Conservation (phyloP, 2,888 invertebrate species). For the Ophion ellenae region DNA sequence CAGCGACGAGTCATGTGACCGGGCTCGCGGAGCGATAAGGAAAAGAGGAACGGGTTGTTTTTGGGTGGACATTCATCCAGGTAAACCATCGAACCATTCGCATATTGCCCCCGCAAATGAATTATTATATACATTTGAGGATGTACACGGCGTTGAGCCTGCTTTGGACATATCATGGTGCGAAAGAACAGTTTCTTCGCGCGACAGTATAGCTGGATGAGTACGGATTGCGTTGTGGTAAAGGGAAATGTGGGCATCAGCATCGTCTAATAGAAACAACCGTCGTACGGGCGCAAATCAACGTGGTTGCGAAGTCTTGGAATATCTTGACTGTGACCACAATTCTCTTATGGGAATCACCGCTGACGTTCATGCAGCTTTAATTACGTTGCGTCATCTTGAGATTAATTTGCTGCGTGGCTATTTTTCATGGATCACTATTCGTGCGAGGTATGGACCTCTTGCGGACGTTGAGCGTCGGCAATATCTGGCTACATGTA, state of each 20-base stretch:
- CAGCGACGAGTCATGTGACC: constrained; percentile 23
- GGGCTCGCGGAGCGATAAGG: constrained; percentile 22
- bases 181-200: constrained; percentile 32
- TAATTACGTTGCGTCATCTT: constrained; percentile 68
- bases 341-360: constrained; percentile 39
- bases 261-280: constrained; percentile 29
- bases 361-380: constrained; percentile 60
- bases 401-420: constrained; percentile 64
- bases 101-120: constrained; percentile 30
- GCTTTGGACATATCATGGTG: constrained; percentile 11
- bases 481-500: neutral
- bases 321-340: neutral
- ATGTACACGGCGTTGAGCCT: constrained; percentile 48
- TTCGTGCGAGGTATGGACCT: constrained; percentile 10
- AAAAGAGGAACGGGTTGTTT: constrained; percentile 46
- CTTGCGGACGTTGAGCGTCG: neutral
- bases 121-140: constrained; percentile 67
- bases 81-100: neutral
- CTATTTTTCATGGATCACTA: constrained; percentile 49
- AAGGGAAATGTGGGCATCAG: constrained; percentile 38
- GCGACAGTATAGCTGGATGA: constrained; percentile 48
- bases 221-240: constrained; percentile 54
- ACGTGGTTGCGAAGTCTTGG: constrained; percentile 41
- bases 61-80: constrained; percentile 34
- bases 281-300: constrained; percentile 67